Base-by-base conservation (phyloP, 2,888 invertebrate species). In the Coremacera marginata region DNA sequence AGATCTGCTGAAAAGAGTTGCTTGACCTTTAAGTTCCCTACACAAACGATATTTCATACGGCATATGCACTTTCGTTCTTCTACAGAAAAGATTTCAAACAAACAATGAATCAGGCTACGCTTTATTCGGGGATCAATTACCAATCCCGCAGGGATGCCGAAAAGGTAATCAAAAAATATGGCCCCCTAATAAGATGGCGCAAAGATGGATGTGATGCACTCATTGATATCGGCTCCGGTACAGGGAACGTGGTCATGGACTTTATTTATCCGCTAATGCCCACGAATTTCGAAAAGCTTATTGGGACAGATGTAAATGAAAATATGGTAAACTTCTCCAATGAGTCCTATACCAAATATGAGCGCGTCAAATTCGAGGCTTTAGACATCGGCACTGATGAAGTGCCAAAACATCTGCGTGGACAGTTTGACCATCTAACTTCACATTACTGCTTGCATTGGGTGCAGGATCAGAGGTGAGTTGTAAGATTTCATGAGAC, bases 361-460 rank as follows among this genome's bases (percentile, higher is more conserved):
- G 11, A 78, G 0, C 52, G 79, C 3, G 62, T 75, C 1, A 63
- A 90, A 44, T 92, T 92, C 80, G 86, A 89, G 34, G 75, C 80
- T 44, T 62, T 84, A 78, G 93, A 95, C 83, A 92, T 95, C 55
- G 73, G 55, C 16, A 87, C 91, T 0, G 65, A 75, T 5, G 16
- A 90, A 37, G 80, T 93, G 67, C 91, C 91, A 1, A 85, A 87
- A 0, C 88, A 91, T 31, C 83, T 91, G 73, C 83, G 88, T 31
- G 90, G 88, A 78, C 84, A 88, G 57, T 95, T 93, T 84, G 91
- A 93, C 83, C 93, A 94, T 84, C 91, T 92, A 3, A 92, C 94
- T 77, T 95, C 95, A 0, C 94, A 95, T 86, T 94, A 94, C 86
- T 92, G 94, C 79, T 89, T 95, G 5, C 95, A 95, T 84, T 95